Evolutionary conservation across 2,888 invertebrate genomes (phyloP).

Genomic region (Agrotis ipsilon): DNA sequence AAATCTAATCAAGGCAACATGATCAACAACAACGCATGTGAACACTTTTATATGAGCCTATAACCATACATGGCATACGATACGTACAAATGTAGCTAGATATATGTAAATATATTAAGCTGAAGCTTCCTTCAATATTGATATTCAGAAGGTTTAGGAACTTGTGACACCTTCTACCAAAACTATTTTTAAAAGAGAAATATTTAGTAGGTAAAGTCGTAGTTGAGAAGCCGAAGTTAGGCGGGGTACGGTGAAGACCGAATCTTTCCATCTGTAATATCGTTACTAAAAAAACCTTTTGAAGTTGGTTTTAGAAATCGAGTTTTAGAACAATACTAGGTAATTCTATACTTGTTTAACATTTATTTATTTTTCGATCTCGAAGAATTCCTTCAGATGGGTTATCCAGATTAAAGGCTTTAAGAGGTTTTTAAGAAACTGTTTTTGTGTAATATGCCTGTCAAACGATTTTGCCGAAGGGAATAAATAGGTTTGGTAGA

Average conservation of each 20-base stretch:
- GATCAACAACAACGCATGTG: background rate
- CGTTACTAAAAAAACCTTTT: slow-evolving; percentile 33
- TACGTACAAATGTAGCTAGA: background rate
- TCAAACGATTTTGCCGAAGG: slow-evolving; percentile 3
- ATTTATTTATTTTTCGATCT: slow-evolving; percentile 5
- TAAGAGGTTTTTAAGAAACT: slow-evolving; percentile 11
- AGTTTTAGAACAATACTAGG: slow-evolving; percentile 23
- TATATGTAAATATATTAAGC: background rate
- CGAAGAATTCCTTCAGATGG: background rate
- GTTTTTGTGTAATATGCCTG: slow-evolving; percentile 1
- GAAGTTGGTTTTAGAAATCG: slow-evolving; percentile 11
- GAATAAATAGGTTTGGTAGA: background rate
- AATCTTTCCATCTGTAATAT: slow-evolving; percentile 29
- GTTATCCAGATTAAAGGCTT: background rate
- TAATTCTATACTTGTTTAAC: slow-evolving; percentile 19
- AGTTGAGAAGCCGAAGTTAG: slow-evolving; percentile 43
- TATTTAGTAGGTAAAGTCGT: slow-evolving; percentile 43
- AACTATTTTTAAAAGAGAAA: slow-evolving; percentile 53
- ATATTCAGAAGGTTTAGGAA: slow-evolving; percentile 20
- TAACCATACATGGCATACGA: too few relatives aligned
- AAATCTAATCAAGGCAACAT: background rate
- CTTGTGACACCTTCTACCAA: slow-evolving; percentile 13
- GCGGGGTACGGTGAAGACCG: background rate
- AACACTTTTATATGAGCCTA: background rate
- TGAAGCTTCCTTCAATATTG: background rate